Evolutionary conservation across 2,888 invertebrate genomes (phyloP).

Genomic region (Drosophila affinis): DNA sequence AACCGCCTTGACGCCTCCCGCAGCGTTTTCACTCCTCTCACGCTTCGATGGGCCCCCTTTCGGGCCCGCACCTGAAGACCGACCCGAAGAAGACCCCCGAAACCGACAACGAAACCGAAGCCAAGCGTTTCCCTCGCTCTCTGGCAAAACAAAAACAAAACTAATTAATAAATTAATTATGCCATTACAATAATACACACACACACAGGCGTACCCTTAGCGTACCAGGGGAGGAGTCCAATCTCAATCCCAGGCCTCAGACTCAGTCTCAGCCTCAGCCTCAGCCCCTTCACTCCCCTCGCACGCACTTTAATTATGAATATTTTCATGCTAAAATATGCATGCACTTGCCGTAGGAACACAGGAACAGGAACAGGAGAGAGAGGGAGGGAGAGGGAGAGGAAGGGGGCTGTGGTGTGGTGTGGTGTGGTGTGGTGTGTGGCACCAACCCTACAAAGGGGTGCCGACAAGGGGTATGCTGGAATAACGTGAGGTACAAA

Average conservation of each 20-base stretch:
- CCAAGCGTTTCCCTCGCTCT: background rate
- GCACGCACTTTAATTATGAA: conserved; percentile 78
- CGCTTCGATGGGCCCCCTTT: conserved; percentile 51
- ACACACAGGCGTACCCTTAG: conserved; percentile 22
- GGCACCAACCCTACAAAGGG: too few species aligned
- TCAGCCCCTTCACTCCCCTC: conserved; percentile 21
- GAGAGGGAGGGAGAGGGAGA: too few species aligned
- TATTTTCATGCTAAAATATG: conserved; percentile 76
- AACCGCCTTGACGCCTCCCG: conserved; percentile 46
- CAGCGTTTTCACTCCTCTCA: conserved; percentile 44
- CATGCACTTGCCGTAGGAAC: conserved; percentile 49
- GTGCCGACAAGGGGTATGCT: too few species aligned
- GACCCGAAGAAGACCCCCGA: conserved; percentile 10
- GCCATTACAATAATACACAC: conserved; percentile 69
- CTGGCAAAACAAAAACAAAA: conserved; percentile 55
- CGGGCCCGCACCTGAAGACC: conserved; percentile 27
- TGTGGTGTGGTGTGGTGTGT: too few species aligned
- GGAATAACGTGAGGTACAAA: too few species aligned
- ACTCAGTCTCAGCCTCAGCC: background rate
- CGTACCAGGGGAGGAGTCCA: background rate
- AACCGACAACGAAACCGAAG: conserved; percentile 17
- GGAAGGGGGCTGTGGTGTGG: too few species aligned
- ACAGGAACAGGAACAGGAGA: background rate
- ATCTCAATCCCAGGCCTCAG: conserved; percentile 13
- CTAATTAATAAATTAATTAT: conserved; percentile 81